Conservation (phyloP, 2,113 vertebrate genomes). For the Psilopsiagon aymara region DNA sequence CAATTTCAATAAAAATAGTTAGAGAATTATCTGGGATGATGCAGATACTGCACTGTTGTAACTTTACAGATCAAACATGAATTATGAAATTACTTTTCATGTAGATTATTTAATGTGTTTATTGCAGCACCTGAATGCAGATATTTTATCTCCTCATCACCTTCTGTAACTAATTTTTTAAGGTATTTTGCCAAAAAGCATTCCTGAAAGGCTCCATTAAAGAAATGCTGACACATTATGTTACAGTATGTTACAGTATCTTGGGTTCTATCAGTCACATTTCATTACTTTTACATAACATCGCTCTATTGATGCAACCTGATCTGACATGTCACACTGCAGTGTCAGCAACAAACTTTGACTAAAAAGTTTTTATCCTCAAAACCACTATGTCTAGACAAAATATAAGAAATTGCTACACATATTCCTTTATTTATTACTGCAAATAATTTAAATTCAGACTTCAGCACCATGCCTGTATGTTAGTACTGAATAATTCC, state of each 20-base stretch:
- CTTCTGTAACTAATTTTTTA: constrained; percentile 13
- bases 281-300: constrained; percentile 75
- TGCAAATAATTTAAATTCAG: neutral
- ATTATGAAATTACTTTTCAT: neutral
- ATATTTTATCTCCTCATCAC: neutral
- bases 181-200: constrained; percentile 50
- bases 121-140: neutral
- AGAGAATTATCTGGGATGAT: neutral
- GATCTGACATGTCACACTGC: constrained; percentile 72
- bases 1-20: neutral
- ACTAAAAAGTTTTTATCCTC: constrained; percentile 53
- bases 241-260: constrained; percentile 60
- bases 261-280: constrained; percentile 74
- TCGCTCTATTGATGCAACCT: constrained; percentile 68
- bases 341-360: constrained; percentile 70
- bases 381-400: neutral
- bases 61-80: neutral
- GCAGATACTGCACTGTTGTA: neutral
- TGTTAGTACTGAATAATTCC: neutral
- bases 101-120: neutral
- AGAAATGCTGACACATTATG: constrained; percentile 71
- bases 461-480: neutral
- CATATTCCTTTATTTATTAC: neutral
- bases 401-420: neutral
- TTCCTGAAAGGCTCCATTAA: constrained; percentile 70